Evolutionary conservation across 2,888 invertebrate genomes (phyloP), one percentile per base, ranked within the genome.

Genomic region (Biston betularia): DNA sequence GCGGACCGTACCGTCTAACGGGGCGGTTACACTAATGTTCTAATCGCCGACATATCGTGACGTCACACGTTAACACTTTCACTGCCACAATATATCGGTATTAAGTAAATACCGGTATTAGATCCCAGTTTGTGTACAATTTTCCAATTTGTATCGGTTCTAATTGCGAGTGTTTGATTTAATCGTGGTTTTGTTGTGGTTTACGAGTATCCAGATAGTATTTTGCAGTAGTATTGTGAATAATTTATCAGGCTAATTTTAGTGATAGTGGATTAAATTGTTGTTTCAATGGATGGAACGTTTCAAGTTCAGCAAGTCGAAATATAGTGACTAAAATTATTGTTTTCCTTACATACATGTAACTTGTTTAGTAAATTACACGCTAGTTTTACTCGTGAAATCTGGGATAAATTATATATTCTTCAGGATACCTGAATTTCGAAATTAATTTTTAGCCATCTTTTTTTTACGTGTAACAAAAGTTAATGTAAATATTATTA

Each of bases 1-100:
- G 78, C 83, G 33, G 69, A 68, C 87, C 46, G 73, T 89, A 87
- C 86, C 77, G 79, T 63, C 81, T 80, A 76, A 76, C 75, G 71
- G 58, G 74, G 63, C 70, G 72, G 83, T 78, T 82, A 81, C 83
- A 81, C 80, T 89, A 88, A 88, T 88, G 80, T 78, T 72, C 75
- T 80, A 79, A 79, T 77, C 76, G 74, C 73, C 79, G 75, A 78
- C 76, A 78, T 79, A 80, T 78, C 74, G 83, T 88, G 87, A 87
- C 89, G 88, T 89, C 88, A 87, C 79, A 79, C 76, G 77, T 70
- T 56, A 64, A 77, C 89, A 89, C 90, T 90, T 87, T 89, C 89
- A 79, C 86, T 72, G 72, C 64, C 53, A n/a, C 44, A 57, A 46
- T 50, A 61, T 61, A 65, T n/a, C 40, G 12, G 49, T 64, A 60